Evolutionary conservation across 2,797 vertebrate species (phyloP), one percentile per base, ranked within the genome.

Genomic region (Botia almorhae): DNA sequence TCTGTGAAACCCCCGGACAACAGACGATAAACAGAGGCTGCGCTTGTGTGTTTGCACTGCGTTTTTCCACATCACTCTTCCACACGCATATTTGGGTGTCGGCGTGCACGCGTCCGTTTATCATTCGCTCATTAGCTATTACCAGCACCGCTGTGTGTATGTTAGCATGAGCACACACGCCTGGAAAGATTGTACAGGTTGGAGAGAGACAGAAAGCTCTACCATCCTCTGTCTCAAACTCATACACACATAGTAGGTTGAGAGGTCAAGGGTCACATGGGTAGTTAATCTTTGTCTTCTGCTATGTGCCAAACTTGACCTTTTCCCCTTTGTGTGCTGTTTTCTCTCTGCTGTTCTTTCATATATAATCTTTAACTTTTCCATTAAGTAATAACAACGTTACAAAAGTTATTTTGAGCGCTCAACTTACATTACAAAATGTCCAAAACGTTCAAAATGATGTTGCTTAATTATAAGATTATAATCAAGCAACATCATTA

Each of bases 161-260:
- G 84, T 93, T 90, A 89, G 82, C 12, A 83, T 84, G 67, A 89
- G 86, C 88, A 92, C 90, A 91, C 88, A 91, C 5, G 58, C 79
- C 50, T 11, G 60, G 82, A 86, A 81, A 84, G 86, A 87, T 74
- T 0, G 73, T 81, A 50, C 82, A 83, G 46, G 67, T 82, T 80
- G 46, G 68, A 81, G 65, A 58, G 46, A 72, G 64, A 77, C 69
- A 43, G 72, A 84, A 63, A 81, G 78, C 72, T 16, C 69, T 36
- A 69, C 84, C 87, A 79, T 48, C 19, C 19, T 64, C 36, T 50
- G 16, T 1, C 33, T 73, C 26, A 50, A 70, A 29, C 60, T 39
- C 69, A 33, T 21, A 39, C 65, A 56, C 64, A 63, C 51, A 55
- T 86, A 53, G n/a, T n/a, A n/a, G n/a, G n/a, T n/a, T 23, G 12